Conservation (phyloP, 2,888 invertebrate species). For the Amiota communis region DNA sequence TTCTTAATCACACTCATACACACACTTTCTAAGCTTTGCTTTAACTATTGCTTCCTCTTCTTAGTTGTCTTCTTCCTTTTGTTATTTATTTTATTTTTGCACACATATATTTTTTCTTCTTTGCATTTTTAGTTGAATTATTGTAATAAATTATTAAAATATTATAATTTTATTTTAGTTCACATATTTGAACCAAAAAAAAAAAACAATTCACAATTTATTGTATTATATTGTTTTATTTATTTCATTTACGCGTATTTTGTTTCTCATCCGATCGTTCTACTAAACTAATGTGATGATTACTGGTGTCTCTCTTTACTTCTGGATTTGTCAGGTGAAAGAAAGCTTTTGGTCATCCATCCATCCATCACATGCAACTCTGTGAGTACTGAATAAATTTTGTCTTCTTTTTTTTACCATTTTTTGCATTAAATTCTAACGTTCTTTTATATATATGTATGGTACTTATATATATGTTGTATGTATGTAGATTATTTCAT, state of each 20-base stretch:
- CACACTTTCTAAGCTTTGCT: background rate
- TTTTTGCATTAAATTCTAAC: too few species aligned
- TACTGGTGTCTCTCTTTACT: slow-evolving; percentile 9
- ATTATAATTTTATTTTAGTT: background rate
- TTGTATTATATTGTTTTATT: background rate
- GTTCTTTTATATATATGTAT: background rate
- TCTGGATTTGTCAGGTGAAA: background rate
- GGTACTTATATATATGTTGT: too few species aligned
- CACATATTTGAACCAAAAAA: background rate
- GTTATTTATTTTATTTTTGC: background rate
- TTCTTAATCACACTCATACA: background rate
- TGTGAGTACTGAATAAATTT: background rate
- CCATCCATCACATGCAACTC: background rate
- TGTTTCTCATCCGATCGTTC: background rate
- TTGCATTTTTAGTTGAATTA: background rate
- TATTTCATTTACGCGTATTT: slow-evolving; percentile 4
- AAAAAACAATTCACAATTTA: too few species aligned
- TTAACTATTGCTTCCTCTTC: background rate
- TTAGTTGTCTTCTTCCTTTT: background rate
- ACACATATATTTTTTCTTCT: background rate
- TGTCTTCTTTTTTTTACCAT: too few species aligned
- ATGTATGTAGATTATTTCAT: background rate
- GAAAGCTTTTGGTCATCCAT: background rate
- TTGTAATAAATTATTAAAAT: background rate
- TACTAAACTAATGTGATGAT: slow-evolving; percentile 19